These are phyloP conservation scores for Enteromius anoplus DNA, from an alignment of 2,797 vertebrate species.

Conservation along the genomic window DNA sequence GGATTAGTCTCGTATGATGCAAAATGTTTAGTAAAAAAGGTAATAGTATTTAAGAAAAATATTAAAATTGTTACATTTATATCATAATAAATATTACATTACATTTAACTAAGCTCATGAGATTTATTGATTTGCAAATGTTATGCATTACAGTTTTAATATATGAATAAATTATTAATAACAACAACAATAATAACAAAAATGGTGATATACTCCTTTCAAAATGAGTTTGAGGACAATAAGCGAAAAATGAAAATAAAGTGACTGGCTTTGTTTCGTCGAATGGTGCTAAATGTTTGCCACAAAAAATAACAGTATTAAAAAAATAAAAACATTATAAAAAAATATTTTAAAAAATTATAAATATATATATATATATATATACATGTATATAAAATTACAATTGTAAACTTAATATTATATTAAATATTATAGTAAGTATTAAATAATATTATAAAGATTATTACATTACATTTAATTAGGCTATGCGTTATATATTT, in stretches of 20 bases:
- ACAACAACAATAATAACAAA: not conserved
- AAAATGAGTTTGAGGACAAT: constrained; percentile 11
- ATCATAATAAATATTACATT: not conserved
- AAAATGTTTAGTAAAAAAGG: not conserved
- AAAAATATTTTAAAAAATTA: too few species aligned
- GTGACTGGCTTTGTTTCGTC: not conserved
- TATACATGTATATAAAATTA: not conserved
- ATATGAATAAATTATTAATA: not conserved
- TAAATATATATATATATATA: not conserved
- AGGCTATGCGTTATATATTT: not conserved
- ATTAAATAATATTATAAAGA: too few species aligned
- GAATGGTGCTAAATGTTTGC: not conserved
- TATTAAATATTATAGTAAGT: too few species aligned
- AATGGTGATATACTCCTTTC: not conserved
- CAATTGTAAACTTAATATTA: not conserved
- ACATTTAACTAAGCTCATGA: not conserved
- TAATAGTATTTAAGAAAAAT: not conserved
- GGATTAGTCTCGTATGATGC: not conserved
- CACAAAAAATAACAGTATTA: not conserved
- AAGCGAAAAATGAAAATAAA: not conserved
- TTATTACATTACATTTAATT: not conserved
- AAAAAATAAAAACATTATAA: not conserved
- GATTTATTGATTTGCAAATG: not conserved
- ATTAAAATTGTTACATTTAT: not conserved
- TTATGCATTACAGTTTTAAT: not conserved